phyloP scores from a whole-genome alignment of 2,888 invertebrate species.

The Aleiodes testaceus region DNA sequence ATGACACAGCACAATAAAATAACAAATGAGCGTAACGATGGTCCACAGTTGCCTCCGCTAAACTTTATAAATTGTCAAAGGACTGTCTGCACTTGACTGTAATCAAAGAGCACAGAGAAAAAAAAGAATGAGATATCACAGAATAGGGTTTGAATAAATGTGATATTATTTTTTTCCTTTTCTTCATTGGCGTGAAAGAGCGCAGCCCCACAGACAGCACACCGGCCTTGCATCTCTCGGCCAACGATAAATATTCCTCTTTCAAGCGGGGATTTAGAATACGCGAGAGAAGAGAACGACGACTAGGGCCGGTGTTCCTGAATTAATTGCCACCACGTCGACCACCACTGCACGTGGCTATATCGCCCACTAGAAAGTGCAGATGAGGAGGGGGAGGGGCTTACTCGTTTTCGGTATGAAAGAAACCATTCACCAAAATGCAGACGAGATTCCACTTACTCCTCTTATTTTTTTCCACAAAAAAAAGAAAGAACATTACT shows the following conservation, averaged over 20 bases:
- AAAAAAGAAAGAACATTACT: too few species aligned
- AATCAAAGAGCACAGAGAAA: neutral
- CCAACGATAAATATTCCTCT: constrained; percentile 29
- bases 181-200: neutral
- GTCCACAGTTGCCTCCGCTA: neutral
- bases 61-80: constrained; percentile 9
- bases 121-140: neutral
- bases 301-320: constrained; percentile 50
- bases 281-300: constrained; percentile 24
- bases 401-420: constrained; percentile 38
- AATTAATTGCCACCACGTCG: constrained; percentile 42
- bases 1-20: neutral
- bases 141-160: neutral
- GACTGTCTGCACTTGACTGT: neutral
- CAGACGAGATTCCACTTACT: constrained; percentile 4
- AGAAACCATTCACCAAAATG: constrained; percentile 40
- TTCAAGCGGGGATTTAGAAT: neutral
- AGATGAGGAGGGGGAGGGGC: neutral
- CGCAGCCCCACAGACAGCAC: neutral
- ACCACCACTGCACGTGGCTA: neutral
- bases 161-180: neutral
- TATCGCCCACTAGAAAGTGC: neutral
- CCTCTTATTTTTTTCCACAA: neutral
- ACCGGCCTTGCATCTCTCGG: neutral
- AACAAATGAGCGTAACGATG: constrained; percentile 11